Evolutionary conservation across 2,113 vertebrate species (phyloP).

Genomic region (Phasianus colchicus): DNA sequence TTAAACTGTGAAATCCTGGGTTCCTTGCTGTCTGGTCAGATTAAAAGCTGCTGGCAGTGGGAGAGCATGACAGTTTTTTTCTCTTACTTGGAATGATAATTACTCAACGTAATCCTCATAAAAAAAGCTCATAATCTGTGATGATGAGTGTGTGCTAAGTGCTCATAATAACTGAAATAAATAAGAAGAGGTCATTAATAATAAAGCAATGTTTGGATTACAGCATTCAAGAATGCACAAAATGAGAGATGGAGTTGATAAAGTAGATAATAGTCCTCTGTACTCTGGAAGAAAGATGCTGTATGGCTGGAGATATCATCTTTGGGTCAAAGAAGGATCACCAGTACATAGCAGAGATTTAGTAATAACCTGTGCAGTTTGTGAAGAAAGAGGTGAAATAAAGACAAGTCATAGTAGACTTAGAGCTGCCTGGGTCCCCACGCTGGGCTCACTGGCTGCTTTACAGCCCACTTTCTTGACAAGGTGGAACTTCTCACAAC

Average conservation of each 20-base stretch:
- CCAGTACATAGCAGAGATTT: not conserved
- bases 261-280: not conserved
- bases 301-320: not conserved
- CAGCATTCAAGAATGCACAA: not conserved
- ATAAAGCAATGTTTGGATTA: constrained; percentile 28
- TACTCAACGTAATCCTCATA: constrained; percentile 44
- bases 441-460: not conserved
- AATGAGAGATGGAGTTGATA: not conserved
- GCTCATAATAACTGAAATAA: constrained; percentile 54
- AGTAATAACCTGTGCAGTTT: not conserved
- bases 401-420: not conserved
- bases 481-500: not conserved
- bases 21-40: constrained; percentile 69
- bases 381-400: not conserved
- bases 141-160: constrained; percentile 6
- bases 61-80: constrained; percentile 59
- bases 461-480: not conserved
- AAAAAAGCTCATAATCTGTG: constrained; percentile 47
- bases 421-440: not conserved
- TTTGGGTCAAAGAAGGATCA: rapidly evolving
- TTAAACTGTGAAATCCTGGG: constrained; percentile 73
- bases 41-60: constrained; percentile 70
- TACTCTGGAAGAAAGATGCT: not conserved
- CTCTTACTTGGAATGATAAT: constrained; percentile 67
- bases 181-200: constrained; percentile 42